Conservation (phyloP, 2,113 vertebrate species). For the Aegotheles bennettii region DNA sequence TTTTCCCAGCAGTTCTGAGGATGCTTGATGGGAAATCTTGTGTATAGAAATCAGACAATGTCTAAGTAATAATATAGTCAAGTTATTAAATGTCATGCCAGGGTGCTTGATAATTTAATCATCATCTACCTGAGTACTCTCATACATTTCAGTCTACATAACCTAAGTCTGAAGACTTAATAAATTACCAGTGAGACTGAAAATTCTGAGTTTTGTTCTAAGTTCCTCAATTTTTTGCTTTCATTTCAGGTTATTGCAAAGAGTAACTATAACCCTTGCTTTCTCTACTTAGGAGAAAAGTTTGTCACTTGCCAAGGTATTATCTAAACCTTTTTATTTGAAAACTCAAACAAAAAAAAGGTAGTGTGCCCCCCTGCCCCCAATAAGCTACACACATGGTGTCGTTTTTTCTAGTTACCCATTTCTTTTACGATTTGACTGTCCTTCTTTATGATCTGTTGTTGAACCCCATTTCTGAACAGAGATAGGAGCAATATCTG, state of each 20-base stretch:
- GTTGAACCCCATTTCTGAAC: background rate
- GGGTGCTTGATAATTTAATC: background rate
- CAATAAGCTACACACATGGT: background rate
- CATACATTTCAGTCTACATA: background rate
- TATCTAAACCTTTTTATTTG: background rate
- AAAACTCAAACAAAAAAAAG: background rate
- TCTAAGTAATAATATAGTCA: background rate
- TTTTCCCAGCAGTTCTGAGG: background rate
- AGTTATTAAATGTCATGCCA: background rate
- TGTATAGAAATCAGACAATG: background rate
- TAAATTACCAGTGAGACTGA: background rate
- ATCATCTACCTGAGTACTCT: background rate
- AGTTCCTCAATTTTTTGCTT: background rate
- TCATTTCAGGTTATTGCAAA: background rate
- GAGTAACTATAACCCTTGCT: background rate
- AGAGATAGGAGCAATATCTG: background rate
- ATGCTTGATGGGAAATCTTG: background rate
- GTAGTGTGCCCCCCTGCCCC: fast-evolving
- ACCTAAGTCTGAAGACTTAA: background rate
- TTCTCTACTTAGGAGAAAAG: background rate
- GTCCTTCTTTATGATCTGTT: background rate
- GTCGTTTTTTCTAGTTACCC: background rate
- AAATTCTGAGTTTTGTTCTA: background rate
- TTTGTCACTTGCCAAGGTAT: background rate
- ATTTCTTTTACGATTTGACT: background rate